phyloP scores from a whole-genome alignment of 2,888 invertebrate genomes.

The Metellina segmentata region DNA sequence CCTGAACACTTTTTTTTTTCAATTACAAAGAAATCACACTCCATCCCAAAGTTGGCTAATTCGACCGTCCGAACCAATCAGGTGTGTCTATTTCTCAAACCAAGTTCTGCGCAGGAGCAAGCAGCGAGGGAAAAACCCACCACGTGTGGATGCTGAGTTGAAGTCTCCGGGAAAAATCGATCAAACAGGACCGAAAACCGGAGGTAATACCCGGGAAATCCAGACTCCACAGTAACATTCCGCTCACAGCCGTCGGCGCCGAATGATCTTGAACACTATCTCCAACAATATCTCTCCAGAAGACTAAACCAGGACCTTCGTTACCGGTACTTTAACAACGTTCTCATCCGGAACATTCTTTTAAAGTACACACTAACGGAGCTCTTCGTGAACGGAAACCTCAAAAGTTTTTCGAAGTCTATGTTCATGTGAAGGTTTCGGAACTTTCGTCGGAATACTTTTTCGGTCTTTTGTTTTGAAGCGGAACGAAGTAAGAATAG shows the following conservation, averaged over 20 bases:
- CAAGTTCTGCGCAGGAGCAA: not conserved
- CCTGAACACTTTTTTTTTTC: not conserved
- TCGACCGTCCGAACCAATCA: slow-evolving; percentile 18
- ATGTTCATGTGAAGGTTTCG: not conserved
- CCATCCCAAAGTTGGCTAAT: slow-evolving; percentile 26
- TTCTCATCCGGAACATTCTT: not conserved
- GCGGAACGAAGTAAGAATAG: not conserved
- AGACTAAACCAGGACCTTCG: no score
- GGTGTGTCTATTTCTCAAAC: not conserved
- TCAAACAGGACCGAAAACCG: slow-evolving; percentile 47
- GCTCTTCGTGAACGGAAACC: not conserved
- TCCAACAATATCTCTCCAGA: no score
- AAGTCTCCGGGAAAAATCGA: slow-evolving; percentile 73
- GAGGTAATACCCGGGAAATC: slow-evolving; percentile 63
- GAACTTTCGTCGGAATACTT: not conserved
- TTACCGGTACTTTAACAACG: no score
- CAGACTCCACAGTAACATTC: slow-evolving; percentile 33
- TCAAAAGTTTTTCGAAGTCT: no score
- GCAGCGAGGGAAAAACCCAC: slow-evolving; percentile 17
- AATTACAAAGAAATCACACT: not conserved
- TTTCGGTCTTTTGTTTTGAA: not conserved
- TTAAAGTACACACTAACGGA: not conserved
- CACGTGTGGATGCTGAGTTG: slow-evolving; percentile 51
- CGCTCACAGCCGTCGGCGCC: not conserved
- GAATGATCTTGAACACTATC: not conserved